Conservation (phyloP, 1,140 invertebrate genomes). For the Cylas formicarius region DNA sequence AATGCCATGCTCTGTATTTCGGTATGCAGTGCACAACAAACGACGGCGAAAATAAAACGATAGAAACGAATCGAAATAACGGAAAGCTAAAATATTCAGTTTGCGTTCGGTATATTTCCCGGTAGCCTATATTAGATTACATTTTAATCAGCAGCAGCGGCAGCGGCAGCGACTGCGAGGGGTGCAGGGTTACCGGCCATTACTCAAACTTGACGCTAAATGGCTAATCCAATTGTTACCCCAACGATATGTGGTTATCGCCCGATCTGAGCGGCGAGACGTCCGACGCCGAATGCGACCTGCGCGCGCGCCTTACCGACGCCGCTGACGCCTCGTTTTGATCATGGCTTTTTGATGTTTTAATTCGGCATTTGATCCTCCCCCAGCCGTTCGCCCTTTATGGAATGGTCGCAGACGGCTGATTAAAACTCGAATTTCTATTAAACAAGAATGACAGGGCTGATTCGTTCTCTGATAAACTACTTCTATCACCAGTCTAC, state of each 20-base stretch:
- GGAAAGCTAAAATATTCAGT: conserved; percentile 36
- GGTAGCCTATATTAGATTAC: conserved; percentile 43
- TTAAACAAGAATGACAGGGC: too few relatives aligned
- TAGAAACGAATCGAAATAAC: conserved; percentile 32
- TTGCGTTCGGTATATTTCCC: conserved; percentile 37
- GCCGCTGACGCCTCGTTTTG: conserved; percentile 6
- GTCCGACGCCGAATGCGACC: conserved; percentile 21
- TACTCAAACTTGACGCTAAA: conserved; percentile 44
- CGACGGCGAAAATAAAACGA: conserved; percentile 34
- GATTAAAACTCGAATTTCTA: too few relatives aligned
- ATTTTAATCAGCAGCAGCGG: conserved; percentile 41
- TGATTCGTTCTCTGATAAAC: too few relatives aligned
- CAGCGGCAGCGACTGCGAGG: conserved; percentile 29
- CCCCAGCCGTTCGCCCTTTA: neutral
- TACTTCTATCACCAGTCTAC: too few relatives aligned
- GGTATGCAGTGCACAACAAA: too few relatives aligned
- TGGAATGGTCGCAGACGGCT: too few relatives aligned
- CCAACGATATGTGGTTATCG: conserved; percentile 41
- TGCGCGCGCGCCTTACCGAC: conserved; percentile 12
- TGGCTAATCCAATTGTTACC: conserved; percentile 43
- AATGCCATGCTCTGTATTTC: too few relatives aligned
- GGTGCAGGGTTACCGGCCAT: conserved; percentile 41
- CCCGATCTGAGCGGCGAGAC: conserved; percentile 35
- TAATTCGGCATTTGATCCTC: conserved; percentile 18
- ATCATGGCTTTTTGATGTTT: conserved; percentile 30